Percentiles rank a stretch among this genome's conserved stretches.
Evolutionary conservation across 1,140 invertebrate species (phyloP).

Genomic region (Trichonephila clavipes): DNA sequence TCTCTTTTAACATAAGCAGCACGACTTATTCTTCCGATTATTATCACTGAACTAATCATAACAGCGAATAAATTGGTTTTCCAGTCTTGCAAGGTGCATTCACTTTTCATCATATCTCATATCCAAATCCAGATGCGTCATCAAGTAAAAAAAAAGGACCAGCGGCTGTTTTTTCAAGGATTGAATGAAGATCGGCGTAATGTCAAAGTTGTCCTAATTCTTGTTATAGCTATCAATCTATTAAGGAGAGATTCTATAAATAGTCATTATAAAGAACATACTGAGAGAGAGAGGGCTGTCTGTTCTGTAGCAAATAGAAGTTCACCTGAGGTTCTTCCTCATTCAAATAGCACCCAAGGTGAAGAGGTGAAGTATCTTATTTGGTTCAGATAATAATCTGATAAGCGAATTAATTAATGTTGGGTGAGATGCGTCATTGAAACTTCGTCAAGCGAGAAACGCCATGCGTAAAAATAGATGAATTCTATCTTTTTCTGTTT

Average conservation of each 20-base stretch:
- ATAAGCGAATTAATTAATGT: not conserved
- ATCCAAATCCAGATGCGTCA: not conserved
- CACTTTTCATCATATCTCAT: no score
- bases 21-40: not conserved
- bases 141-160: not conserved
- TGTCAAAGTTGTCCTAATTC: not conserved
- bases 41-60: not conserved
- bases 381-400: not conserved
- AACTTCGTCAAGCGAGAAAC: not conserved
- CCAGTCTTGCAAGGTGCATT: no score
- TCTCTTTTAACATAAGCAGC: not conserved
- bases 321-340: not conserved
- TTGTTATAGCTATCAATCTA: constrained; percentile 1
- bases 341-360: constrained; percentile 4
- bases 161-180: not conserved
- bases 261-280: not conserved
- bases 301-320: not conserved
- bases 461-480: not conserved
- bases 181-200: not conserved
- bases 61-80: not conserved
- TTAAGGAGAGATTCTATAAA: not conserved
- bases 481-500: not conserved
- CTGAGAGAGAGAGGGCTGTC: not conserved
- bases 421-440: no score
- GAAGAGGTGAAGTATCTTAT: not conserved